Evolutionary conservation across 2,888 invertebrate species (phyloP).

Genomic region (Dermolepida albohirtum): DNA sequence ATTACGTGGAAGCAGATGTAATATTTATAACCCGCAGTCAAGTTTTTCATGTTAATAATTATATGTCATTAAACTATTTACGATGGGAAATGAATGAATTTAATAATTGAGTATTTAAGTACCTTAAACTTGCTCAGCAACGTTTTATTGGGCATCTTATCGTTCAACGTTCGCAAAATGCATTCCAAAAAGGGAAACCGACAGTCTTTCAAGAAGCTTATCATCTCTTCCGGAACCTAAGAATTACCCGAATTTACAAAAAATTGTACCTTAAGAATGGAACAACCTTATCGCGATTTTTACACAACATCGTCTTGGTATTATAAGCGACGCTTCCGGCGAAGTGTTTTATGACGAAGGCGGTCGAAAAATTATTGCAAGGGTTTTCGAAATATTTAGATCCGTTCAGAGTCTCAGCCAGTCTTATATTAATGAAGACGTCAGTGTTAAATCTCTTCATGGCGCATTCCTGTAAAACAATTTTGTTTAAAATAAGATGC

Average conservation of each 20-base stretch:
- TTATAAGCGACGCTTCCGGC: slow-evolving; percentile 61
- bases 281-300: slow-evolving; percentile 63
- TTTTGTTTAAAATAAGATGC: too few species aligned
- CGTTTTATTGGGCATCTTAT: slow-evolving; percentile 51
- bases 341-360: slow-evolving; percentile 62
- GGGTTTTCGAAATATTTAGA: slow-evolving; percentile 48
- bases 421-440: slow-evolving; percentile 48
- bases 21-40: too few species aligned
- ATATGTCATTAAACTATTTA: too few species aligned
- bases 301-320: slow-evolving; percentile 58
- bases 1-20: too few species aligned
- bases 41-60: too few species aligned
- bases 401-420: slow-evolving; percentile 47
- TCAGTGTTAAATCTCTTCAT: slow-evolving; percentile 54
- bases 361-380: slow-evolving; percentile 49
- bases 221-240: slow-evolving; percentile 55
- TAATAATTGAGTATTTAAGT: too few species aligned
- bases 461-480: slow-evolving; percentile 49
- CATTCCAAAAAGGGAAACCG: slow-evolving; percentile 47
- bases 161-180: slow-evolving; percentile 43
- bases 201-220: slow-evolving; percentile 48
- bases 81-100: too few species aligned
- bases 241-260: neutral
- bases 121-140: slow-evolving; percentile 59
- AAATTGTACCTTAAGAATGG: neutral